phyloP scores from a whole-genome alignment of 1,140 invertebrate genomes.

The Pachypeltis micranthus region DNA sequence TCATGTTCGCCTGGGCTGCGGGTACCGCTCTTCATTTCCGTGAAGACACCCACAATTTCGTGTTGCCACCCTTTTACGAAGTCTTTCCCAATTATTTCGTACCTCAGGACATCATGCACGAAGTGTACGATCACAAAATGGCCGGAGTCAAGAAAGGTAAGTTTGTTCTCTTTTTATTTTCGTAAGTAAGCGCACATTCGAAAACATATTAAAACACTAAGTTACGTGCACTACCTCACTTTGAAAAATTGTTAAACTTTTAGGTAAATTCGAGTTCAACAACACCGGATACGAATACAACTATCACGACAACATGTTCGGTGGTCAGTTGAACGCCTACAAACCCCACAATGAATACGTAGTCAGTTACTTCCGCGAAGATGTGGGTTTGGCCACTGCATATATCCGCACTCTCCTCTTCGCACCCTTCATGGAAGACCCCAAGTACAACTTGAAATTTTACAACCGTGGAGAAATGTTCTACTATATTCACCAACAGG shows the following conservation, averaged over 20 bases:
- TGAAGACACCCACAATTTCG: constrained; percentile 44
- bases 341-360: constrained; percentile 43
- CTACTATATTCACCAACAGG: constrained; percentile 45
- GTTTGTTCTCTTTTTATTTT: too few relatives aligned
- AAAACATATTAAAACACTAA: too few relatives aligned
- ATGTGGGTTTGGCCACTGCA: constrained; percentile 53
- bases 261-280: constrained; percentile 28
- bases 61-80: constrained; percentile 52
- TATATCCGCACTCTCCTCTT: constrained; percentile 53
- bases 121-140: constrained; percentile 39
- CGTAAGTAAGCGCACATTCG: too few relatives aligned
- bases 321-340: constrained; percentile 30
- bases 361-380: constrained; percentile 60
- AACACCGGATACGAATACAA: constrained; percentile 27
- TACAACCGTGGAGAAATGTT: constrained; percentile 48
- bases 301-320: constrained; percentile 32
- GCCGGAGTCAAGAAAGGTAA: constrained; percentile 25
- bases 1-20: constrained; percentile 49
- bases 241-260: too few relatives aligned
- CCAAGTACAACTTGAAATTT: constrained; percentile 37
- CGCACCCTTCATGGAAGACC: constrained; percentile 47
- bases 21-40: constrained; percentile 47
- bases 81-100: constrained; percentile 53
- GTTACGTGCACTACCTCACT: too few relatives aligned
- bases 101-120: constrained; percentile 43